Evolutionary conservation across 2,797 vertebrate genomes (phyloP), one percentile per base, ranked within the genome.

Genomic region (Silurus aristotelis): DNA sequence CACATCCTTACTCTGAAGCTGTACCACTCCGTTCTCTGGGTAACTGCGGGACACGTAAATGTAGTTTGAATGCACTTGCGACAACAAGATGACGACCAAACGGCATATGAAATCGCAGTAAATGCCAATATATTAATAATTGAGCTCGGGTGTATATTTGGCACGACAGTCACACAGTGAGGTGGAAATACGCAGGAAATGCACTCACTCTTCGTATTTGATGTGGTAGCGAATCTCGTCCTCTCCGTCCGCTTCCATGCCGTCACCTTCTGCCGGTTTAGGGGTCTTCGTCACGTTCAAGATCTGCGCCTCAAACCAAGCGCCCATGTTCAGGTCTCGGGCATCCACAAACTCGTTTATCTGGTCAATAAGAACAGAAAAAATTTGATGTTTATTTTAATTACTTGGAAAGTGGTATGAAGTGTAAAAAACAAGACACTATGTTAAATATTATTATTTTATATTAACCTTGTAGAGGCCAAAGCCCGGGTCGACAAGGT

Each of bases 281-380:
- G 84, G 83, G 13, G 88, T 94, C 89, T 95, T 96, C 0, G 96
- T 97, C 56, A 99, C 96, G 0, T 96, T 96, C 13, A 97, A 90
- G 0, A 99, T 93, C 88, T 97, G 95, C 2, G 97, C 98, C 93
- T 99, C 98, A 85, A 99, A 99, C 98, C 98, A 99, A 0, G 98
- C 98, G 0, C 98, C 98, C 97, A 99, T 98, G 87, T 96, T 97
- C 0, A 95, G 94, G 91, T 99, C 98, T 66, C 97, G 95, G 14
- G 97, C 97, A 0, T 99, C 98, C 0, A 99, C 95, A 55, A 97
- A 92, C 81, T 99, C 98, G 14, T 97, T 97, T 79, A 97, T 95
- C 98, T 98, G 38, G 38, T 38, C 3, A 38, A 38, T 38, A 5
- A 38, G 38, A 38, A 38, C 38, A 38, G 38, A 38, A 38, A 38